Evolutionary conservation across 2,888 invertebrate species (phyloP), one percentile per base, ranked within the genome.

Genomic region (Tuta absoluta): DNA sequence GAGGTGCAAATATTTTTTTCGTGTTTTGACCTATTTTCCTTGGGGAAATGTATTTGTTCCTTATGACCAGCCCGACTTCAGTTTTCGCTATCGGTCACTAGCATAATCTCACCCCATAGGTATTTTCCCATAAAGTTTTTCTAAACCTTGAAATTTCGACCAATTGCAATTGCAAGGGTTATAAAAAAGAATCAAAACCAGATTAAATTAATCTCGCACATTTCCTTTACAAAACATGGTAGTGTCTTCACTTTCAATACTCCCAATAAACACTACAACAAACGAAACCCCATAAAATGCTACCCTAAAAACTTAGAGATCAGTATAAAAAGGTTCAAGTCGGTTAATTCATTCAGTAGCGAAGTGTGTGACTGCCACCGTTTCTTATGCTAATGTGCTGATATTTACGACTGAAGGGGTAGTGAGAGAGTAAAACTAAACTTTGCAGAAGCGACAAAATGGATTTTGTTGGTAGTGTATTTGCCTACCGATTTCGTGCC

Each of bases 341-440:
- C 72, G 65, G 72, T 81, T 85, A 86, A 87, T 86, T 79, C 84
- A 85, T 86, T 84, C 85, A 85, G 79, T 76, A 82, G 81, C 77
- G 71, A 77, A 78, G 79, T 83, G 84, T 85, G 84, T 81, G 85
- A 84, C 83, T 83, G 79, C 78, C 76, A 72, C 75, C 82, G 81
- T 86, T 85, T 86, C 86, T 86, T 87, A 89, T 88, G 88, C 85
- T 85, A 89, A 88, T 87, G 78, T 77, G 72, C 69, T 73, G 79
- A 82, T 86, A 87, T 88, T 89, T 89, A 89, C 84, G 83, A 83
- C 73, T 72, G n/a, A 71, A 78, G 83, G 85, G 80, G 77, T 79
- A 78, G 70, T 53, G 78, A 78, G 65, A 80, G 85, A 85, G 66
- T 75, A 80, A 76, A 75, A 74, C 66, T 69, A 72, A 70, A 76